Evolutionary conservation across 1,140 invertebrate species (phyloP), one percentile per base, ranked within the genome.

Genomic region (Maconellicoccus hirsutus): DNA sequence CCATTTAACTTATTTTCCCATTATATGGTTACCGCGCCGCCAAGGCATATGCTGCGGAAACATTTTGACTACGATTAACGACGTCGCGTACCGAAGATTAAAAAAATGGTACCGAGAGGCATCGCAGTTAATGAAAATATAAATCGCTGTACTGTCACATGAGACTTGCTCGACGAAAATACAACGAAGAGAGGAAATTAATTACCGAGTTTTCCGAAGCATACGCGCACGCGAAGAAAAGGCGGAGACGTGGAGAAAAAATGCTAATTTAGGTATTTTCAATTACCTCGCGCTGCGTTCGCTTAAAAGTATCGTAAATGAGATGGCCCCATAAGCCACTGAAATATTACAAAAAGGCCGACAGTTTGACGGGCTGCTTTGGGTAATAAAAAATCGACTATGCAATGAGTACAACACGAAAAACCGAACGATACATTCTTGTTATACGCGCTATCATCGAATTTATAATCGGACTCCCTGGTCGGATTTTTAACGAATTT

Each of bases 251-350:
- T 52, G 2, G 29, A 33, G 29, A 52, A 52, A 52, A 52, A 52
- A 52, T 52, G 42, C 42, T 52, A 52, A 52, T 52, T 52, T 52
- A 52, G 42, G 42, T 52, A 52, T 52, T 52, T 52, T 52, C 42
- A 52, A 52, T 52, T 52, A 52, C n/a, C 29, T 33, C 29, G 29
- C 29, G 29, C 12, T 6, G 3, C 29, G 3, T 33, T 33, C 29
- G 29, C 12, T 12, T 12, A 33, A 52, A 16, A 52, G 16, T 16
- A 52, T 33, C 4, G 42, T 52, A 52, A 52, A 52, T 52, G 42
- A 52, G 42, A 52, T 19, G 29, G 29, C 42, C 6, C 12, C 42
- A 52, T 52, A 52, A 52, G 42, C 42, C 42, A 52, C 42, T 52
- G 42, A 52, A 16, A 52, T 52, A 19, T 16, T 52, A 14, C 3